Evolutionary conservation across 2,797 vertebrate species (phyloP), one percentile per base, ranked within the genome.

Genomic region (Petrocephalus schoutedeni): DNA sequence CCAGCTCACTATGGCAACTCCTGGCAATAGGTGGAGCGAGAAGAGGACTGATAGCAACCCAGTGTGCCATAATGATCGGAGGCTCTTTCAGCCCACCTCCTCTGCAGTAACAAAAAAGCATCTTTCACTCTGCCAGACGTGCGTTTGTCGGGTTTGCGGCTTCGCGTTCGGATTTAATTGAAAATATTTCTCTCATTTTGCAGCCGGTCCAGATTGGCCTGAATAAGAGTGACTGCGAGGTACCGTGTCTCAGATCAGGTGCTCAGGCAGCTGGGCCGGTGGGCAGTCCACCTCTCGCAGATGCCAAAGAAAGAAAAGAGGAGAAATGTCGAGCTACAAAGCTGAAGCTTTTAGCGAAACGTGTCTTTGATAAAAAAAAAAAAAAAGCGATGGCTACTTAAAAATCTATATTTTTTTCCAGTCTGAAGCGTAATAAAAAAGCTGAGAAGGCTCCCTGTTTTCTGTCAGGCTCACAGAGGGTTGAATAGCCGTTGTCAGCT

Each of bases 1-100:
- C 71, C 74, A 87, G 10, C 19, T 87, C 87, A 77, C 87, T 57
- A 83, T 80, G 74, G 54, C 74, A 83, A 54, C 87, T 80, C 82
- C 82, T 84, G 53, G 82, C 82, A 84, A 84, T 32, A 84, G 82
- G 82, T 84, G 51, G 82, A 84, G 14, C n/a, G 51, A 53, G 51
- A 28, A 32, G 36, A 84, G 49, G 21, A 32, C 10, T n/a, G 12
- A 84, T 14, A 16, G 82, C 12, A 23, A 53, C 49, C 53, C 82
- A 84, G 45, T 54, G 56, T 56, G 51, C 16, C 82, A 56, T 57
- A 85, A 85, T 85, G 53, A 57, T 85, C 54, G 32, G 53, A 58
- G 53, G 54, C 54, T 58, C n/a, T 36, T 85, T 2, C 14, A 36
- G 53, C 36, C 80, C 21, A 82, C 54, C 53, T 54, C 54, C 28